Conservation (phyloP, 2,113 vertebrate genomes). For the Chinchilla lanigera region DNA sequence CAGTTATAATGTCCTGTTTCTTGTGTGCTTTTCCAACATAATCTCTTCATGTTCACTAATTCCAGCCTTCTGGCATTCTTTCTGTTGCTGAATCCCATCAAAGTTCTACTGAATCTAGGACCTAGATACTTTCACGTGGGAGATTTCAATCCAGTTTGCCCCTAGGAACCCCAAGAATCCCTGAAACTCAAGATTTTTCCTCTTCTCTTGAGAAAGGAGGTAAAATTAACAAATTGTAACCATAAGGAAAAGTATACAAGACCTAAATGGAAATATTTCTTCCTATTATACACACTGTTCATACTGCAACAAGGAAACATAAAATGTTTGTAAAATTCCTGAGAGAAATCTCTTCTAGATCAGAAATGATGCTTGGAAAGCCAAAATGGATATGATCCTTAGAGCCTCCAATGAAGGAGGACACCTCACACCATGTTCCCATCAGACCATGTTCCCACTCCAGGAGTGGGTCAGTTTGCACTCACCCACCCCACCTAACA, state of each 20-base stretch:
- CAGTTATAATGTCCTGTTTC: background rate
- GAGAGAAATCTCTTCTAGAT: background rate
- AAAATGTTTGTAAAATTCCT: conserved; percentile 17
- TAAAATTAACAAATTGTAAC: conserved; percentile 22
- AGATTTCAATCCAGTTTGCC: background rate
- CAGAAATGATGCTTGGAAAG: conserved; percentile 11
- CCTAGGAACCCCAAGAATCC: background rate
- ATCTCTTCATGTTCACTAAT: background rate
- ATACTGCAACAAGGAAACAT: background rate
- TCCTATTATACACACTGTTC: conserved; percentile 36
- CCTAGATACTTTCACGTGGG: background rate
- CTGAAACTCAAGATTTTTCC: background rate
- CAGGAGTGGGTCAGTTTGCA: background rate
- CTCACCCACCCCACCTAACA: rapidly evolving
- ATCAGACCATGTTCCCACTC: no score
- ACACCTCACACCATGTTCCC: background rate
- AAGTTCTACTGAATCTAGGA: background rate
- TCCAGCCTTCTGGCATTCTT: background rate
- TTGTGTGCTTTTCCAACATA: background rate
- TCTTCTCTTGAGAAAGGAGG: conserved; percentile 37
- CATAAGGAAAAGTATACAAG: background rate
- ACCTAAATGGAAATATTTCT: conserved; percentile 37
- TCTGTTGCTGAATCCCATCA: background rate
- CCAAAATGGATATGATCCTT: background rate
- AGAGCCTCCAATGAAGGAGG: background rate